Base-by-base conservation (phyloP, 1,140 invertebrate species). In the Sarcophaga bullata region DNA sequence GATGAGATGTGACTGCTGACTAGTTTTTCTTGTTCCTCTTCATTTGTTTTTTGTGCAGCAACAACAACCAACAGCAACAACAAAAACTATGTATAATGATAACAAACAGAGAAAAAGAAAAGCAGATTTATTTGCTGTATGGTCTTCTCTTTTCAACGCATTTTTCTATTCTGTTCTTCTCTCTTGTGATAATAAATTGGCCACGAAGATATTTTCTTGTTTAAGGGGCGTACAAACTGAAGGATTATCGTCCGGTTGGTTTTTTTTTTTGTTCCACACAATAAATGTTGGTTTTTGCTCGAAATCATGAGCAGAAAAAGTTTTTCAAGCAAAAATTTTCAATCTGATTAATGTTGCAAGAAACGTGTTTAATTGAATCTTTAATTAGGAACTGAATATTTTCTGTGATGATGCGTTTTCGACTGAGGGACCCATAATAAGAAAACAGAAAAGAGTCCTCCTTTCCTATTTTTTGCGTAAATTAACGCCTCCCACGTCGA, bases 1-100 rank as follows among this genome's bases (percentile, higher is more conserved):
- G 75, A 78, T 52, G 75, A 37, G 25, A 37, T 37, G 25, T 37
- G 25, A 37, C 25, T 37, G 25, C 25, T 37, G 1, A 78, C 75
- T 50, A 78, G 75, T 78, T 78, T 9, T 78, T 76, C n/a, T 78
- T 76, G 13, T 76, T 76, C 4, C 15, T 25, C 37, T 75, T 75
- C 6, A 15, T 75, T 10, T 49, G 49, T 47, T 17, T 49, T n/a
- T 49, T 76, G 19, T 17, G n/a, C 15, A 72, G 37, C n/a, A 72
- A 25, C 4, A 37, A 37, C 25, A 37, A 37, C 25, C n/a, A n/a
- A n/a, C 15, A 72, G 37, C n/a, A 72, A 25, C 4, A 37, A 37
- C 25, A 37, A 37, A 37, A 37, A 37, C 1, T 37, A 2, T 37
- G 25, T n/a, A n/a, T n/a, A 37, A 37, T 37, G 62, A 72, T 17